phyloP scores from a whole-genome alignment of 1,140 invertebrate species.

The Aphelinus certus region DNA sequence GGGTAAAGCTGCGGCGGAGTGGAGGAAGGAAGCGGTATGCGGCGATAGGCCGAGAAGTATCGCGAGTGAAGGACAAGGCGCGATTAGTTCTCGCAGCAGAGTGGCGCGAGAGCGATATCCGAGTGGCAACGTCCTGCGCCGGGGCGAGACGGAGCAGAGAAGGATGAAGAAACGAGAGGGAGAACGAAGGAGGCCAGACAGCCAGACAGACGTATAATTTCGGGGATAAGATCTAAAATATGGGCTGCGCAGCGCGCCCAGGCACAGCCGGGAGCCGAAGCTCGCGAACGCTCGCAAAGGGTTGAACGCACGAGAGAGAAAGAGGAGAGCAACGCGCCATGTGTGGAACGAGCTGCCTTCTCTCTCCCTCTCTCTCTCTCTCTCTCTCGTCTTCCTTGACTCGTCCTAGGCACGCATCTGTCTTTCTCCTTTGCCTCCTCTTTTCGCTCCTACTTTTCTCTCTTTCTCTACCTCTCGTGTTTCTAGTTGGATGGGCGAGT shows the following conservation, averaged over 20 bases:
- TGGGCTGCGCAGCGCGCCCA: conserved; percentile 43
- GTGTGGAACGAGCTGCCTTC: conserved; percentile 53
- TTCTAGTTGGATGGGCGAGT: not conserved
- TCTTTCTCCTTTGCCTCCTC: not conserved
- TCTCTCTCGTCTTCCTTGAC: conserved; percentile 21
- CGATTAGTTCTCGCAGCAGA: conserved; percentile 34
- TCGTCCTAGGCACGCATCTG: not conserved
- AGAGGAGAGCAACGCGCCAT: conserved; percentile 45
- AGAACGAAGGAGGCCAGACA: conserved; percentile 48
- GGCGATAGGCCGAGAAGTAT: conserved; percentile 34
- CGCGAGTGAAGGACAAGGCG: conserved; percentile 39
- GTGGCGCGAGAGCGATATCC: conserved; percentile 41
- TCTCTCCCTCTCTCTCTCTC: not conserved
- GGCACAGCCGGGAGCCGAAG: conserved; percentile 53
- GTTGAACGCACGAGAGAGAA: conserved; percentile 29
- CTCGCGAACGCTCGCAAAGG: conserved; percentile 32
- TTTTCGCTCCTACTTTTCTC: not conserved
- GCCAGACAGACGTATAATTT: conserved; percentile 60
- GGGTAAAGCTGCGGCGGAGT: not conserved
- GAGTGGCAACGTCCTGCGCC: conserved; percentile 48
- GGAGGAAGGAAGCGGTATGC: conserved; percentile 40
- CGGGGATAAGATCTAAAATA: conserved; percentile 60
- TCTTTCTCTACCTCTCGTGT: not conserved
- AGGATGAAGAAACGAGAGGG: conserved; percentile 13
- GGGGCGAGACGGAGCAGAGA: conserved; percentile 35